phyloP scores from a whole-genome alignment of 2,797 vertebrate genomes.

The Dryobates pubescens region DNA sequence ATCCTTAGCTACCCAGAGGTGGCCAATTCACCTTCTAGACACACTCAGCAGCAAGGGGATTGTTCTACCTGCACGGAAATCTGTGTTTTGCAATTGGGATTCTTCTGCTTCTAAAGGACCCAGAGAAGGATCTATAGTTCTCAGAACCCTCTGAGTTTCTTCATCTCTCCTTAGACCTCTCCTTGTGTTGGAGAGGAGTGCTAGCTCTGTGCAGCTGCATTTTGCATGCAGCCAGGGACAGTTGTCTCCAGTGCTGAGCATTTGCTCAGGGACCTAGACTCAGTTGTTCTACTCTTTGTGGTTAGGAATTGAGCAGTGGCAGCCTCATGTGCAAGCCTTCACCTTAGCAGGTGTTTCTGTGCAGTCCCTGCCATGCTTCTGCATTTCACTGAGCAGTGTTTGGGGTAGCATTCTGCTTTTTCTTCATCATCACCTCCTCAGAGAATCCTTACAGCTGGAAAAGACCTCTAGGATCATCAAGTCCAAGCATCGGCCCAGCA shows the following conservation, averaged over 20 bases:
- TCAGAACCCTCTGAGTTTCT: background rate
- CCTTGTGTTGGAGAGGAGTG: background rate
- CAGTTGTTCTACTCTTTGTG: background rate
- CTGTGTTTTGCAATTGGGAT: accelerated
- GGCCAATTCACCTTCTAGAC: background rate
- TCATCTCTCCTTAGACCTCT: background rate
- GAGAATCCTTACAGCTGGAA: no score
- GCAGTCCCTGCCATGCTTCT: background rate
- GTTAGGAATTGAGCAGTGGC: background rate
- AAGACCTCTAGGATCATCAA: no score
- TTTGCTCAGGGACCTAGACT: background rate
- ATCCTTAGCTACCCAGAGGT: background rate
- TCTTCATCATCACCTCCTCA: background rate
- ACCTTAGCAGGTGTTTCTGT: background rate
- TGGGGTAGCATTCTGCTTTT: background rate
- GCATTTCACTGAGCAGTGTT: background rate
- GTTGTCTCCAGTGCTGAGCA: background rate
- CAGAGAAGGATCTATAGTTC: background rate
- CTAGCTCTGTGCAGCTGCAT: background rate
- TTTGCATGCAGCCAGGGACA: background rate
- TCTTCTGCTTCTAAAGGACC: background rate
- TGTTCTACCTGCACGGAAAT: background rate
- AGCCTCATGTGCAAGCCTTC: background rate
- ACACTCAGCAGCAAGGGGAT: background rate
- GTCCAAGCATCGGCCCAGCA: no score